phyloP scores from a whole-genome alignment of 2,113 vertebrate genomes.

The Panthera tigris region DNA sequence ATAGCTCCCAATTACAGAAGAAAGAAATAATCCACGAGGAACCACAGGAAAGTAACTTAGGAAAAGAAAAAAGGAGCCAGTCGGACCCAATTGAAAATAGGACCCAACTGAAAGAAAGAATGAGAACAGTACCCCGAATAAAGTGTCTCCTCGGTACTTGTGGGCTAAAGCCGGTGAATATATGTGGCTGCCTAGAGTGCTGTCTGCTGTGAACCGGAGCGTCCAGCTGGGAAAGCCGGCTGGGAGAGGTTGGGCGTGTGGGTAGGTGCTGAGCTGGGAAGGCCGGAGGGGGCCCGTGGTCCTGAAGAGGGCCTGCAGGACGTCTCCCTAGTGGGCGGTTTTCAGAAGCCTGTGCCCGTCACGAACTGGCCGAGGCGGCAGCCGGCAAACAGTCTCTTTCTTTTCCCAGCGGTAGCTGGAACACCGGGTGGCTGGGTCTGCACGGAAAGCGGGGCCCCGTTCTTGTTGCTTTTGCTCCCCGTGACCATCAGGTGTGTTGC shows the following conservation, averaged over 20 bases:
- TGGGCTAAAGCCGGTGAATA: background rate
- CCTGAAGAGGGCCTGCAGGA: background rate
- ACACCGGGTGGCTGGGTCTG: fast-evolving
- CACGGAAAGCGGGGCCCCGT: background rate
- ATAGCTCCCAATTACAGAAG: background rate
- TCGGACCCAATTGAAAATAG: background rate
- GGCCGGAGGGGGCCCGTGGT: fast-evolving
- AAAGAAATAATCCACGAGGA: background rate
- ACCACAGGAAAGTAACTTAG: background rate
- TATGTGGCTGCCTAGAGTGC: fast-evolving
- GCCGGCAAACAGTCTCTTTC: fast-evolving
- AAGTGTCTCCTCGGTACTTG: background rate
- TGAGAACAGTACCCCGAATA: background rate
- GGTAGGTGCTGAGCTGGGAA: background rate
- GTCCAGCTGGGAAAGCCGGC: background rate
- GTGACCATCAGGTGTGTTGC: fast-evolving
- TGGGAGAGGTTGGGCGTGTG: background rate
- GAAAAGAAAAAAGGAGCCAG: background rate
- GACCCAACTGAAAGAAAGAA: background rate
- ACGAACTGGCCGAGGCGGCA: background rate
- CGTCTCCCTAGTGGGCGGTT: fast-evolving
- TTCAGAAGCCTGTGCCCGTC: background rate
- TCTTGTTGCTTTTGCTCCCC: fast-evolving
- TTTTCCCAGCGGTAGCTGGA: background rate
- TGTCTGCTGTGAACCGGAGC: background rate